phyloP scores from a whole-genome alignment of 2,888 invertebrate species.

The Drosophila macrospina region DNA sequence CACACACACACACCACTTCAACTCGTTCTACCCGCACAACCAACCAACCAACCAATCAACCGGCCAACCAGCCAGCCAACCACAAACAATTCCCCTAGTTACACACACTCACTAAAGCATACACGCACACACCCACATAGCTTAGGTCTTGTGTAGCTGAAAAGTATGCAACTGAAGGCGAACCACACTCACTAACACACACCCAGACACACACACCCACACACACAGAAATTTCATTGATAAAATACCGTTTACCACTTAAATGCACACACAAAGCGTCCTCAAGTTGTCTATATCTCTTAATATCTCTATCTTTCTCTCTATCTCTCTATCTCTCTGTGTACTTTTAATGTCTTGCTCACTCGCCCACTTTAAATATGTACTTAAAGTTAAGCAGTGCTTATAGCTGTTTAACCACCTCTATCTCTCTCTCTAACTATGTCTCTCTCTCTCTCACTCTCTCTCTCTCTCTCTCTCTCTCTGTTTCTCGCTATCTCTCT shows the following conservation, averaged over 20 bases:
- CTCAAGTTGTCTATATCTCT: constrained; percentile 31
- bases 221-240: constrained; percentile 37
- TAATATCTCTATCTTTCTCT: constrained; percentile 37
- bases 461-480: constrained; percentile 29
- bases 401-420: constrained; percentile 37
- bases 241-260: constrained; percentile 43
- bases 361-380: constrained; percentile 47
- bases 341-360: constrained; percentile 51
- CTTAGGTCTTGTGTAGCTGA: constrained; percentile 61
- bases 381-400: constrained; percentile 23
- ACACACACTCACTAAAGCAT: constrained; percentile 26
- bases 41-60: constrained; percentile 5
- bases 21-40: constrained; percentile 15
- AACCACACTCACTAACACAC: constrained; percentile 30
- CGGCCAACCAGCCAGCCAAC: constrained; percentile 15
- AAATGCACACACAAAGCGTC: constrained; percentile 58
- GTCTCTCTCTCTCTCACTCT: constrained; percentile 24
- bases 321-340: constrained; percentile 41
- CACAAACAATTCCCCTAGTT: constrained; percentile 22
- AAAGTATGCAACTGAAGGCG: constrained; percentile 60
- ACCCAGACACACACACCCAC: constrained; percentile 1
- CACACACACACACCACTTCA: constrained; percentile 25
- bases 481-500: constrained; percentile 34
- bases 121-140: constrained; percentile 14
- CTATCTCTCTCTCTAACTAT: constrained; percentile 35